Conservation (phyloP, 2,888 invertebrate genomes). For the Sabatieria punctata region DNA sequence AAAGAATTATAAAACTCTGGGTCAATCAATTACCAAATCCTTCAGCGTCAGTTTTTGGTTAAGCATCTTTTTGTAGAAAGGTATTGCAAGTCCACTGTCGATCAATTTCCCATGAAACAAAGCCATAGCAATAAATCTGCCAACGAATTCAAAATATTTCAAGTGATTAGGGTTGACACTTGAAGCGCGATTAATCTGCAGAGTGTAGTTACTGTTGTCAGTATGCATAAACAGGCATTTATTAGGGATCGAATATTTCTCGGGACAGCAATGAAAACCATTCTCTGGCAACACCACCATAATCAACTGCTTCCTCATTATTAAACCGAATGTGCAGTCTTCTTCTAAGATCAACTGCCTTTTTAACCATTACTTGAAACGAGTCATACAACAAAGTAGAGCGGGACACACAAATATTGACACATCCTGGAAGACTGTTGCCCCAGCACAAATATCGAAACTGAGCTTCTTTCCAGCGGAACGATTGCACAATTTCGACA, state of each 20-base stretch:
- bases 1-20: constrained; percentile 93
- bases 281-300: constrained; percentile 72
- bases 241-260: constrained; percentile 95
- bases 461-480: constrained; percentile 93
- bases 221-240: constrained; percentile 98
- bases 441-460: constrained; percentile 48
- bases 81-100: constrained; percentile 93
- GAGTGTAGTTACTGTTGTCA: constrained; percentile 91
- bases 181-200: constrained; percentile 94
- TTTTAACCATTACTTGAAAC: constrained; percentile 87
- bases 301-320: constrained; percentile 92
- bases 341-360: constrained; percentile 78
- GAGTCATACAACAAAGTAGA: constrained; percentile 93
- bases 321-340: constrained; percentile 90
- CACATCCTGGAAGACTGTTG: constrained; percentile 81
- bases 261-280: constrained; percentile 55
- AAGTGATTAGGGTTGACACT: constrained; percentile 96
- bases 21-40: constrained; percentile 88
- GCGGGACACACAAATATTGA: constrained; percentile 77
- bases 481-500: constrained; percentile 82
- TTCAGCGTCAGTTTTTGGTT: constrained; percentile 88
- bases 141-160: constrained; percentile 92
- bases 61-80: constrained; percentile 93
- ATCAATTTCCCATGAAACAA: constrained; percentile 93
- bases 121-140: constrained; percentile 66